Evolutionary conservation across 2,888 invertebrate species (phyloP).

Genomic region (Cephonodes hylas): DNA sequence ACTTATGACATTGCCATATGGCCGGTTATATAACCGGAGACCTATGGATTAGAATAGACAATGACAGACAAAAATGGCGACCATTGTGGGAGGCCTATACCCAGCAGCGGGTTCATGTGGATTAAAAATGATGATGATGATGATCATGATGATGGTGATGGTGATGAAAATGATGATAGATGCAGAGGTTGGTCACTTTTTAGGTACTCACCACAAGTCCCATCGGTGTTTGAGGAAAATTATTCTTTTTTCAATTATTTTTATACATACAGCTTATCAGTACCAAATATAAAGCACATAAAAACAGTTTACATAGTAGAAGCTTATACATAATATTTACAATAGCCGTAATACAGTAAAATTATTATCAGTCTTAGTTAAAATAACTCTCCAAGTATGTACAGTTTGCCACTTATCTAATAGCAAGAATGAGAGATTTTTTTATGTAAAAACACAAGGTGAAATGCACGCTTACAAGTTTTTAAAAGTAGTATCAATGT

Average conservation of each 20-base stretch:
- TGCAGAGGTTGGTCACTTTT: too few relatives aligned
- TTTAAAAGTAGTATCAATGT: not conserved
- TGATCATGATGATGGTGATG: too few relatives aligned
- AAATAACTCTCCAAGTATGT: conserved; percentile 12
- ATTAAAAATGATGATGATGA: too few relatives aligned
- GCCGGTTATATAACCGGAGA: too few relatives aligned
- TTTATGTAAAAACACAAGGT: not conserved
- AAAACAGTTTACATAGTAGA: not conserved
- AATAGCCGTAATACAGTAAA: conserved; percentile 6
- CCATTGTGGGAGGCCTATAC: too few relatives aligned
- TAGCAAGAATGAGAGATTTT: not conserved
- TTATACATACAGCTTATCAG: not conserved
- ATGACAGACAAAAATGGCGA: too few relatives aligned
- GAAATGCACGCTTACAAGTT: not conserved
- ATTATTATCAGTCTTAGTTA: conserved; percentile 15
- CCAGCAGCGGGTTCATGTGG: too few relatives aligned
- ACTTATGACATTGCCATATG: too few relatives aligned
- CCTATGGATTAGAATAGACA: too few relatives aligned
- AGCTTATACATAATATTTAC: conserved; percentile 6
- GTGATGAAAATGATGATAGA: too few relatives aligned
- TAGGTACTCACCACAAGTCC: too few relatives aligned
- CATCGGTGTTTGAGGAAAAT: too few relatives aligned
- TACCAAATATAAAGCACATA: not conserved
- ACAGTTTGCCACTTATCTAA: not conserved
- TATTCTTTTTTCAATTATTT: not conserved